phyloP scores from a whole-genome alignment of 2,888 invertebrate species.

The Adelognathus sp. region DNA sequence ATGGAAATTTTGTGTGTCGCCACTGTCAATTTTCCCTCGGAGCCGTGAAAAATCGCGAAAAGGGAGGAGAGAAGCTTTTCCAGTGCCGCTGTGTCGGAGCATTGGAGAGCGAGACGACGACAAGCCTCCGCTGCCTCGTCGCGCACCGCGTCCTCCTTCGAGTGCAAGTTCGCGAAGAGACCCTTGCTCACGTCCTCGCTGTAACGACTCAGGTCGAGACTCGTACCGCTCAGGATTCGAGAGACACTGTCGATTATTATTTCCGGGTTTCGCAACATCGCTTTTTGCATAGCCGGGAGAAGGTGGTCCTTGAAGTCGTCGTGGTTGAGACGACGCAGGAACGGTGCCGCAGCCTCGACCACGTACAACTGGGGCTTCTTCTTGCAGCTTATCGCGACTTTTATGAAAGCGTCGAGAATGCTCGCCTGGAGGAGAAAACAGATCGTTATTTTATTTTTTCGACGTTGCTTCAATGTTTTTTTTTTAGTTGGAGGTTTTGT shows the following conservation, averaged over 20 bases:
- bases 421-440: constrained; percentile 82
- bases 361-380: constrained; percentile 87
- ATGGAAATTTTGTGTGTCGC: constrained; percentile 94
- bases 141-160: constrained; percentile 91
- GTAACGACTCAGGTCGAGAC: constrained; percentile 90
- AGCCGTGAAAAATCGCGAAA: constrained; percentile 92
- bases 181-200: constrained; percentile 91
- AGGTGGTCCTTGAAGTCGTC: constrained; percentile 88
- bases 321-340: constrained; percentile 85
- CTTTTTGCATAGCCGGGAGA: constrained; percentile 93
- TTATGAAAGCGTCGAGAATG: constrained; percentile 88
- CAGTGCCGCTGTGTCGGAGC: constrained; percentile 86
- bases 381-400: constrained; percentile 90
- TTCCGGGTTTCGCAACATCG: constrained; percentile 97
- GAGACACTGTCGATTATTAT: constrained; percentile 92
- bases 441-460: constrained; percentile 1
- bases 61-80: constrained; percentile 86
- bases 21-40: constrained; percentile 94
- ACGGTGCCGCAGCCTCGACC: constrained; percentile 86
- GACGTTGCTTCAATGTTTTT: not conserved
- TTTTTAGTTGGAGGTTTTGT: not conserved
- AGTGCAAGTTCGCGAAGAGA: constrained; percentile 92
- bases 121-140: constrained; percentile 89
- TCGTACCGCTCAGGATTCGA: constrained; percentile 87
- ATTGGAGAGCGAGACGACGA: constrained; percentile 87